Percentiles rank a stretch among this genome's conserved stretches.
Conservation (phyloP, 2,113 vertebrate species). For the Aythya baeri region DNA sequence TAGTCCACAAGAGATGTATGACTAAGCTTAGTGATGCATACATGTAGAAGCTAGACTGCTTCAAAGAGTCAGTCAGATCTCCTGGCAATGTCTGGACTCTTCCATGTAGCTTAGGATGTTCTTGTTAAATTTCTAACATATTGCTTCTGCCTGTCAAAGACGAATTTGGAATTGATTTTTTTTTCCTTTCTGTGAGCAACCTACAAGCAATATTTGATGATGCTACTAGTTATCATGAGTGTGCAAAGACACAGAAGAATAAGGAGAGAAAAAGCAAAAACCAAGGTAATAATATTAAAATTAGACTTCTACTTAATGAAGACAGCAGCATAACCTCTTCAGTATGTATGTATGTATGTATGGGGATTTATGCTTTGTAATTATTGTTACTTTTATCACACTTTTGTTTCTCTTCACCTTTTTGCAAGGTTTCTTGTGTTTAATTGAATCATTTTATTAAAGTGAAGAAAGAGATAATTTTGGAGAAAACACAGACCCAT, state of each 20-base stretch:
- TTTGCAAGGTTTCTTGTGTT: not conserved
- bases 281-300: not conserved
- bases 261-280: not conserved
- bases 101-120: not conserved
- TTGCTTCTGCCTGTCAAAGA: not conserved
- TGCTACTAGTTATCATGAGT: not conserved
- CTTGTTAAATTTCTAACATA: not conserved
- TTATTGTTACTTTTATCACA: not conserved
- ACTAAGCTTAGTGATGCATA: not conserved
- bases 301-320: not conserved
- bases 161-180: not conserved
- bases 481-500: not conserved
- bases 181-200: not conserved
- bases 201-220: not conserved
- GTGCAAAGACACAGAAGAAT: not conserved
- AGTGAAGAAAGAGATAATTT: rapidly evolving
- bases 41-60: not conserved
- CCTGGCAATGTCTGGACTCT: not conserved
- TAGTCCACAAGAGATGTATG: not conserved
- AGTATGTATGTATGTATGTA: not conserved
- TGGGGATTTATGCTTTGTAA: not conserved
- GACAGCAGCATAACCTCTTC: not conserved
- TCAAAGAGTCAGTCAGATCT: not conserved
- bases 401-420: not conserved
- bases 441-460: not conserved